Evolutionary conservation across 2,888 invertebrate genomes (phyloP).

Genomic region (Hesperia comma): DNA sequence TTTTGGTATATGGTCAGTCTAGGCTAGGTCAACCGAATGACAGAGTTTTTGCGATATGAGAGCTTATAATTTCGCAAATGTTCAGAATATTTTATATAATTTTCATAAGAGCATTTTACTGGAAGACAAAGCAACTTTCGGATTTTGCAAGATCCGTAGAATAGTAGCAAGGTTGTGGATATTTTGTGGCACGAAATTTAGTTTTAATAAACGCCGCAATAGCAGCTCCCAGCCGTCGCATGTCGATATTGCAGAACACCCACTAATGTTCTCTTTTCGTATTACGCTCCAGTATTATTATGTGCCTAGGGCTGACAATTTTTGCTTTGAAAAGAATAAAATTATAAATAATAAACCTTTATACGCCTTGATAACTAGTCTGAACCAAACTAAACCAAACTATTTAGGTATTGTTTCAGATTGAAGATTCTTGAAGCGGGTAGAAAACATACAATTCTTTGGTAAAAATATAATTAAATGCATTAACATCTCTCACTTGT

Average conservation of each 20-base stretch:
- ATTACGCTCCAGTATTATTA: constrained; percentile 78
- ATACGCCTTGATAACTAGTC: too few species aligned
- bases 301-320: constrained; percentile 75
- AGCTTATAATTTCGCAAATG: neutral
- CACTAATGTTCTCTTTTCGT: constrained; percentile 79
- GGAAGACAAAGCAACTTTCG: neutral
- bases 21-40: too few species aligned
- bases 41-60: too few species aligned
- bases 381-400: too few species aligned
- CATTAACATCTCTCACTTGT: too few species aligned
- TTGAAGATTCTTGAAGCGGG: too few species aligned
- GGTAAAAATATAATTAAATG: too few species aligned
- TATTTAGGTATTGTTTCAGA: too few species aligned
- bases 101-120: neutral
- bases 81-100: neutral
- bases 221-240: constrained; percentile 73
- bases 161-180: constrained; percentile 67
- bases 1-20: too few species aligned
- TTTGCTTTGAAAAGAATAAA: constrained; percentile 46
- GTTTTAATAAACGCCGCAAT: constrained; percentile 81
- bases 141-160: constrained; percentile 39
- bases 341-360: too few species aligned
- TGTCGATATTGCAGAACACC: constrained; percentile 76
- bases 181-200: constrained; percentile 78
- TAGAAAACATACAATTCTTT: too few species aligned